Conservation (phyloP, 2,113 vertebrate species). For the Lamprologus tigripictilis region DNA sequence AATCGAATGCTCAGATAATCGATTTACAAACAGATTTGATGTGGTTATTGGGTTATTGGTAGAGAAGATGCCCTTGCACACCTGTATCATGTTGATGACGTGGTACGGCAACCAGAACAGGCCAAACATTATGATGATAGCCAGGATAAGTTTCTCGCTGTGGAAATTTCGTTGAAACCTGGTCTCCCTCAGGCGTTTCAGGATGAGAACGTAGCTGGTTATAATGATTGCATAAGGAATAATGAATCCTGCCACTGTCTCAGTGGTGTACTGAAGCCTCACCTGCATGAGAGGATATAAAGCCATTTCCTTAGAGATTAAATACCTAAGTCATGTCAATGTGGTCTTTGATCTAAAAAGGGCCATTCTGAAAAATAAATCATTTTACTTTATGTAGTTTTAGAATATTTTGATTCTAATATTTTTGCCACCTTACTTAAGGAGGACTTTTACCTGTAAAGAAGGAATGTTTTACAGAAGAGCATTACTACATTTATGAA, state of each 20-base stretch:
- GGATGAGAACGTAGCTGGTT: constrained; percentile 60
- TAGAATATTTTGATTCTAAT: neutral
- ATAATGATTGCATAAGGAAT: constrained; percentile 68
- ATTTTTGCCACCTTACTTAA: neutral
- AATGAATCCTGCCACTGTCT: constrained; percentile 56
- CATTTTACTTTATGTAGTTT: neutral
- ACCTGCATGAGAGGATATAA: too few species aligned
- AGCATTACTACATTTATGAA: neutral
- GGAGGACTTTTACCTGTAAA: neutral
- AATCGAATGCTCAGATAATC: neutral
- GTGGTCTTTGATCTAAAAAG: neutral
- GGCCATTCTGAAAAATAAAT: neutral
- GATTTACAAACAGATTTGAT: neutral
- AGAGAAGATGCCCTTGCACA: neutral
- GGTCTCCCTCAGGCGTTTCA: constrained; percentile 69
- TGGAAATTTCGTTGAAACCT: constrained; percentile 65
- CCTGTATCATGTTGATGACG: constrained; percentile 76
- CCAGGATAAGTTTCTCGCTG: constrained; percentile 79
- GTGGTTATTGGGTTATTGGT: neutral
- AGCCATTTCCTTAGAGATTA: too few species aligned
- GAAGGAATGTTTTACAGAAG: neutral
- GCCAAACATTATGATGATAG: constrained; percentile 79
- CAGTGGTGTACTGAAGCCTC: too few species aligned
- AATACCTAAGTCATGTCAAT: too few species aligned
- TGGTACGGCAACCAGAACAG: constrained; percentile 87